These are phyloP conservation scores for Labroides dimidiatus DNA, from an alignment of 2,797 vertebrate species.

Conservation along the genomic window DNA sequence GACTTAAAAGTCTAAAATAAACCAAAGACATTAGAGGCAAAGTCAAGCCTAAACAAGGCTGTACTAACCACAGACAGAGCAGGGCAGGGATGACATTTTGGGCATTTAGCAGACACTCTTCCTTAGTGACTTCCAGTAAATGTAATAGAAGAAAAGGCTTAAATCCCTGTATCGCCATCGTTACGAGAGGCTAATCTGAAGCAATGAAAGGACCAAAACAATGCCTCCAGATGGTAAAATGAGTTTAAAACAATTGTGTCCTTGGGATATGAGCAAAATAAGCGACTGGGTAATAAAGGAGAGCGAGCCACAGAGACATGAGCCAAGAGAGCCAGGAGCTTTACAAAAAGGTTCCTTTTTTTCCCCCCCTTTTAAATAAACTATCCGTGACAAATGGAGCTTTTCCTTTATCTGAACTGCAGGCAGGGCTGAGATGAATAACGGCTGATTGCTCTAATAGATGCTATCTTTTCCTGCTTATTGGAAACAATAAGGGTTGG, in stretches of 20 bases:
- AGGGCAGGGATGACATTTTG: conserved; percentile 67
- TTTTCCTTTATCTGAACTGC: conserved; percentile 76
- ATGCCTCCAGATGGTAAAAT: conserved; percentile 50
- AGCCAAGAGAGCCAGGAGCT: conserved; percentile 61
- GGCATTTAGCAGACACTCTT: conserved; percentile 70
- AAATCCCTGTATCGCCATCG: conserved; percentile 39
- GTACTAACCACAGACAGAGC: conserved; percentile 70
- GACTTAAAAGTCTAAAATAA: conserved; percentile 70
- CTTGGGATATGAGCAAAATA: conserved; percentile 62
- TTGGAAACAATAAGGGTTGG: conserved; percentile 50
- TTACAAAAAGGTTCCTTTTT: conserved; percentile 43
- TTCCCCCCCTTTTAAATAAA: conserved; percentile 64
- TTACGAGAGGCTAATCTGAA: conserved; percentile 55
- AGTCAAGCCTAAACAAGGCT: conserved; percentile 74
- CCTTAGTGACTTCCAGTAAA: conserved; percentile 70
- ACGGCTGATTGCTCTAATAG: conserved; percentile 70
- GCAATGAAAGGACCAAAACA: conserved; percentile 47
- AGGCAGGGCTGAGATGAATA: conserved; percentile 61
- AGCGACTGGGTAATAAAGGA: conserved; percentile 45
- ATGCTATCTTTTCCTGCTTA: conserved; percentile 63
- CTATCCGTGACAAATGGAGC: conserved; percentile 73
- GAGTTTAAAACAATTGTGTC: conserved; percentile 62
- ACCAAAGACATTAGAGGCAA: conserved; percentile 74
- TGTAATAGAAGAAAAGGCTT: conserved; percentile 50
- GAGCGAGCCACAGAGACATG: conserved; percentile 38